Base-by-base conservation (phyloP, 2,888 invertebrate species). In the Zygothrica quintamaculata region DNA sequence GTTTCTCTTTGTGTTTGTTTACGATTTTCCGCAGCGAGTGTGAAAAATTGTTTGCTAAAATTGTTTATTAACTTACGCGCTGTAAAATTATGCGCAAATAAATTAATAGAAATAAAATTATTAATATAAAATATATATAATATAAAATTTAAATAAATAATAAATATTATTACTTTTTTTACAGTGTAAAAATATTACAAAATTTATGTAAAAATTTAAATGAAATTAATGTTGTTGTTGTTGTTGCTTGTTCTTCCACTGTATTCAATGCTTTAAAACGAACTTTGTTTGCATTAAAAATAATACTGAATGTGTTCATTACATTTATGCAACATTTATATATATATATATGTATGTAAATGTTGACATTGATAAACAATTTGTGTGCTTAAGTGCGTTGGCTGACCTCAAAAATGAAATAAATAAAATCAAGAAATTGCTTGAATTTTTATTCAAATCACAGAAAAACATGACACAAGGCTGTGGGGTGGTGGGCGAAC, bases 41-140 rank as follows among this genome's bases (percentile, higher is more conserved):
- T 57, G 62, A 61, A 64, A 62, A 53, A 50, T 22, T 22, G 5
- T 22, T 64, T 31, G 77, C 78, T 82, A 64, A 69, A 81, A 74
- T n/a, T 78, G 22, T 72, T 69, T 70, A 60, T 56, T 65, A 79
- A 80, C 84, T 82, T 84, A 82, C 84, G 57, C 39, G 66, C 84
- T 84, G 78, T 66, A 84, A 81, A 64, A 67, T 62, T 65, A n/a
- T 29, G 61, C 55, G 69, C 67, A 75, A 66, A 40, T 12, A 50
- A 42, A 65, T 58, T 64, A 59, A n/a, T n/a, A 73, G 25, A 71
- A 58, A 64, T 48, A 26, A 71, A 58, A 64, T 48, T 59, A 59
- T 68, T 59, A 58, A 50, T 50, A 65, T 70, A 74, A 55, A 46
- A 57, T 29, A n/a, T 1, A 68, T 44, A 26, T 5, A 25, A 31